phyloP scores from a whole-genome alignment of 2,888 invertebrate species.

The Cerastoderma edule region DNA sequence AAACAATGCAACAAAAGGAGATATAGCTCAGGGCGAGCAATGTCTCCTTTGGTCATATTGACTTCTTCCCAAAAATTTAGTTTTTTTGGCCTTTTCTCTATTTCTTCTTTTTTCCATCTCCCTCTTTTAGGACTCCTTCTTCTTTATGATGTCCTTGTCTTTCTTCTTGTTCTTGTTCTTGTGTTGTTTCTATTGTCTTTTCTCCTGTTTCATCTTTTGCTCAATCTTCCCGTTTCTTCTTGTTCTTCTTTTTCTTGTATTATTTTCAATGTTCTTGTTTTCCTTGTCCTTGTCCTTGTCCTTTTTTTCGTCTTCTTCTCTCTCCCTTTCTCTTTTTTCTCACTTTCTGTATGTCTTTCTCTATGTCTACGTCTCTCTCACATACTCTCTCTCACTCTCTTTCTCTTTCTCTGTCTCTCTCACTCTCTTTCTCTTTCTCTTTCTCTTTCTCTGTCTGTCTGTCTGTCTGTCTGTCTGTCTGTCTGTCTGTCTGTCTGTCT shows the following conservation, averaged over 20 bases:
- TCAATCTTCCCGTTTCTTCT: neutral
- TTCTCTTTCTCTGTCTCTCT: constrained; percentile 18
- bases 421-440: constrained; percentile 21
- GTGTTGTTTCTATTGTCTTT: neutral
- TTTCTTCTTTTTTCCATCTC: neutral
- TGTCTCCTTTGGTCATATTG: too few relatives aligned
- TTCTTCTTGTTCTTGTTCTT: neutral
- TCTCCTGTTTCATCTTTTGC: neutral
- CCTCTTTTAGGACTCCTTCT: neutral
- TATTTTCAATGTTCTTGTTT: neutral
- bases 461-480: constrained; percentile 23
- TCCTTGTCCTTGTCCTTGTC: neutral
- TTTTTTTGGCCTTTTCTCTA: neutral
- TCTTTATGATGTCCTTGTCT: neutral
- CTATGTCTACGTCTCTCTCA: neutral
- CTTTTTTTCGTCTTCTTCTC: neutral
- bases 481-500: constrained; percentile 17
- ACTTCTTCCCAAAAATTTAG: too few relatives aligned
- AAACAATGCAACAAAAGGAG: too few relatives aligned
- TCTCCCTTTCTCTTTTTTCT: neutral
- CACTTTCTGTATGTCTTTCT: neutral
- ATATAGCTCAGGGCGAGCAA: too few relatives aligned
- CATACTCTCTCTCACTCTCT: neutral
- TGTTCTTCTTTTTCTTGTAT: neutral
- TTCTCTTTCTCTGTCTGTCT: constrained; percentile 19